Conservation (phyloP, 2,113 vertebrate species). For the Podarcis cretensis region DNA sequence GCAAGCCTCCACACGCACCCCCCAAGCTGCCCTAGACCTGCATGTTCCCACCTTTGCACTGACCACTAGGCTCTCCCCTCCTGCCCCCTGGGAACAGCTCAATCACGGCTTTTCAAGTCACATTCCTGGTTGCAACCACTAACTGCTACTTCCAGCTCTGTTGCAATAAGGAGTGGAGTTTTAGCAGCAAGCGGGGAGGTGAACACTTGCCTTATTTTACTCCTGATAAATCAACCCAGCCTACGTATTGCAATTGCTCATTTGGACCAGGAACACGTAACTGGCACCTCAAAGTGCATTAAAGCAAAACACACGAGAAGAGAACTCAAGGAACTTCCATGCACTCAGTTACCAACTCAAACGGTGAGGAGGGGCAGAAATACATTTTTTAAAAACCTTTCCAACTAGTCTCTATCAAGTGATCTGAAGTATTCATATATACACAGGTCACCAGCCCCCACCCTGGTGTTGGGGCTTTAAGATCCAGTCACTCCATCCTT, state of each 20-base stretch:
- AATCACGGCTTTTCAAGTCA: background rate
- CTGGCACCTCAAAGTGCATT: background rate
- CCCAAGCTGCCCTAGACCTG: background rate
- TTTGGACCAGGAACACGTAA: background rate
- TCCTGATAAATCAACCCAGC: background rate
- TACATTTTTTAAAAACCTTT: background rate
- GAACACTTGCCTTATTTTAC: background rate
- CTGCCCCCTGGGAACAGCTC: no score
- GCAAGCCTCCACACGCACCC: no score
- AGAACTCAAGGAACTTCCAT: background rate
- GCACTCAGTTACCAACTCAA: no score
- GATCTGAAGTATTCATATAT: background rate
- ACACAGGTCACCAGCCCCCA: background rate
- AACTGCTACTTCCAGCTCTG: background rate
- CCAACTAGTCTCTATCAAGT: background rate
- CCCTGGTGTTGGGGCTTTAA: background rate
- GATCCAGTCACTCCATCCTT: background rate
- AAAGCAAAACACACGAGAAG: background rate
- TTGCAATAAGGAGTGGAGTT: background rate
- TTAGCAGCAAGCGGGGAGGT: no score
- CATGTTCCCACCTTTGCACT: background rate
- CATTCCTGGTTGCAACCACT: no score
- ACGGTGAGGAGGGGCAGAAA: background rate
- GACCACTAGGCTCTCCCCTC: background rate
- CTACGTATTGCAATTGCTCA: background rate